Evolutionary conservation across 30 jellyfish, hydroid and myxozoan species (phyloP), one percentile per base, ranked within the genome.

Genomic region (Pseudorhiza aurosa): DNA sequence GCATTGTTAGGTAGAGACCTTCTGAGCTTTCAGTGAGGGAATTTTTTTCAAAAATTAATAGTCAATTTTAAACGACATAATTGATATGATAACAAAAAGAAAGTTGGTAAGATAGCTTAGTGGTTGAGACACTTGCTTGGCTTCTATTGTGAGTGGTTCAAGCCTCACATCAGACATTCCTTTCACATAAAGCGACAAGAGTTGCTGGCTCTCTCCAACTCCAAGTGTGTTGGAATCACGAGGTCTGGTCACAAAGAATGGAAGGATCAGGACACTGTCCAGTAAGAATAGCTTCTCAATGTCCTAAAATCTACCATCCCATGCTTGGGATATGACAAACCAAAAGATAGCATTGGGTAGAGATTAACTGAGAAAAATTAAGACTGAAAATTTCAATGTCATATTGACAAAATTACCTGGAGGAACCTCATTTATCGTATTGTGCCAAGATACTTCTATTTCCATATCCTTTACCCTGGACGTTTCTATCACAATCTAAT

Each of bases 401-500:
- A 51, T 7, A 4, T 24, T n/a, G n/a, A n/a, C n/a, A n/a, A 29
- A 24, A 22, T 10, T 86, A 67, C 96, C 96, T 19, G 49, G 32
- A 2, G 96, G 96, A 25, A 77, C 88, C 57, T 87, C 96, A 22
- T 67, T 74, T 57, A 87, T 76, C 7, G 45, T 24, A 21, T 49
- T 45, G 42, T 76, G 82, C 96, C 96, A 87, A 43, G 58, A 39
- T 5, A 87, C 88, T 14, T 82, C 44, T n/a, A 68, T 49, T 1
- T 75, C 88, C 39, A 18, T 46, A 3, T 43, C 27, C 9, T 28
- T n/a, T 19, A n/a, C n/a, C n/a, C n/a, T n/a, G n/a, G n/a, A n/a
- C n/a, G n/a, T n/a, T n/a, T n/a, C n/a, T n/a, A n/a, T n/a, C n/a
- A n/a, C n/a, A n/a, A n/a, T n/a, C n/a, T n/a, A n/a, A n/a, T n/a